These are phyloP conservation scores for Drosophila saltans DNA, from an alignment of 1,140 invertebrate species.

Conservation along the genomic window DNA sequence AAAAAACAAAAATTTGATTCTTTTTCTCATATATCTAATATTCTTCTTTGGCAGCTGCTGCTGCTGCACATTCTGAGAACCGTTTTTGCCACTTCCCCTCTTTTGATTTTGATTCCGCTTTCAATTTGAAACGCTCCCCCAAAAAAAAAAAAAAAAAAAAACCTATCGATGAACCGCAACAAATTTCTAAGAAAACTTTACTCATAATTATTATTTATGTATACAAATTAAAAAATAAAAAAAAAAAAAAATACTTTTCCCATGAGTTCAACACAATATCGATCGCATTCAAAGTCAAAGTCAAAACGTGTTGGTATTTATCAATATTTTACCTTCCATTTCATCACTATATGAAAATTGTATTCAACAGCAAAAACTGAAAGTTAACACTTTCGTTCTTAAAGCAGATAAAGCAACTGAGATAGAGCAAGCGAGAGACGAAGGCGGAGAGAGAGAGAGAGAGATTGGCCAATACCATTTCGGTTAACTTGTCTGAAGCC, in stretches of 20 bases:
- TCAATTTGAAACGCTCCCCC: no score
- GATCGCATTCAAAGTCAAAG: slow-evolving; percentile 14
- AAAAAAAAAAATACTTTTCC: slow-evolving; percentile 40
- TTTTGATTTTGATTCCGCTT: slow-evolving; percentile 5
- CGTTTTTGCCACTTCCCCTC: background rate
- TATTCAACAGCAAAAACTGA: background rate
- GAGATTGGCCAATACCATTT: background rate
- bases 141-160: background rate
- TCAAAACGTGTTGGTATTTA: background rate
- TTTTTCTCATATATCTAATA: background rate
- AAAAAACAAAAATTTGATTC: background rate
- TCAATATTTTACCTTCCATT: slow-evolving; percentile 37
- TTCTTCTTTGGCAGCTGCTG: background rate
- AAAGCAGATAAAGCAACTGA: background rate
- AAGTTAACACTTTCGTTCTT: slow-evolving; percentile 13
- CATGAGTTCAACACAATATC: slow-evolving; percentile 52
- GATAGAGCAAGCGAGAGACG: no score
- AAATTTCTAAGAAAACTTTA: slow-evolving; percentile 55
- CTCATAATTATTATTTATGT: slow-evolving; percentile 75
- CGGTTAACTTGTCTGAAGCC: no score
- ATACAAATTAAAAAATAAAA: slow-evolving; percentile 72
- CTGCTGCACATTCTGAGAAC: slow-evolving; percentile 67
- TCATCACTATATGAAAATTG: slow-evolving; percentile 39
- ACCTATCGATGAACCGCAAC: slow-evolving; percentile 53
- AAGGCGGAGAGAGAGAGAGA: no score